Evolutionary conservation across 2,888 invertebrate genomes (phyloP), one percentile per base, ranked within the genome.

Genomic region (Blastobasis adustella): DNA sequence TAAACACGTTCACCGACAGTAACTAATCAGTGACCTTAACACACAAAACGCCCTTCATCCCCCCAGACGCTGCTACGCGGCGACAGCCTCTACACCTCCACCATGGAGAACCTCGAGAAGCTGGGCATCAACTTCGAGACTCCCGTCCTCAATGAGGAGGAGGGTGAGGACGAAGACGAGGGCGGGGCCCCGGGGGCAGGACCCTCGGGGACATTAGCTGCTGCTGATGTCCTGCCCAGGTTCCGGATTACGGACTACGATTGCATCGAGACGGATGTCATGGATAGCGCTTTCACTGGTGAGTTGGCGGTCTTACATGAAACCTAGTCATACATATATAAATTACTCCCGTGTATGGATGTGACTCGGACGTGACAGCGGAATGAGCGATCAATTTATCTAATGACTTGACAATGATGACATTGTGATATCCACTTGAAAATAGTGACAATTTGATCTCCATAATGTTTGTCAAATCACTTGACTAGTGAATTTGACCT

Each of bases 211-310:
- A 75, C 69, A 0, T 61, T 87, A 4, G 84, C 85, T 0, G 82
- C 87, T 0, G 80, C 73, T 0, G 85, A 86, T 49, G 84, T 87
- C 0, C 57, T 86, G 44, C 79, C 65, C 48, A 72, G 76, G 55
- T 86, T 86, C 59, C 74, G 68, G 46, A 67, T 86, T 0, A 71
- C 82, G 0, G 82, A 86, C 2, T 75, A 71, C 10, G 87, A 88
- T 51, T 83, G 82, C 43, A 81, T 88, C 0, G 87, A 87, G 58
- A 80, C 85, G 6, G 86, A 87, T 4, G 78, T 88, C 0, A 57
- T 71, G 62, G 87, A 88, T 36, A 77, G 79, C 47, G 60, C 69
- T 4, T 79, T 59, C 41, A 76, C 61, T 52, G 86, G 86, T 86
- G n/a, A 72, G 71, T 61, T 41, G 37, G 23, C 23, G 23, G 23